phyloP scores from a whole-genome alignment of 1,140 invertebrate species.

The Glossosoma conforme region DNA sequence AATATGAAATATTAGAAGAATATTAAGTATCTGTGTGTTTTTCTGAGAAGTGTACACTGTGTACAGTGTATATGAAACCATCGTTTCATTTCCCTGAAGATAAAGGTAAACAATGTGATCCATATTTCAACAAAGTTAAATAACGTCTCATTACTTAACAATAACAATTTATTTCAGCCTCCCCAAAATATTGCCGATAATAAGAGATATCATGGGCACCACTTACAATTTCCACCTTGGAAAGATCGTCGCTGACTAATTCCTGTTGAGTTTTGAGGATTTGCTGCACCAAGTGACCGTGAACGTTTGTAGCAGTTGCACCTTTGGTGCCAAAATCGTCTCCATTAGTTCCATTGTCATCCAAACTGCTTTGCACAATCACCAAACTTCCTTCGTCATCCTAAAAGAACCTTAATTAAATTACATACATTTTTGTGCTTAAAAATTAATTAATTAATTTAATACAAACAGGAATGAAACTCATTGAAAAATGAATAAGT shows the following conservation, averaged over 20 bases:
- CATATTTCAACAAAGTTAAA: too few species aligned
- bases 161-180: too few species aligned
- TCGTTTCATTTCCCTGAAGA: too few species aligned
- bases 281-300: slow-evolving; percentile 73
- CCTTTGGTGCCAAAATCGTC: slow-evolving; percentile 39
- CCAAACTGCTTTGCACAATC: slow-evolving; percentile 43
- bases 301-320: slow-evolving; percentile 40
- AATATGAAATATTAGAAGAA: too few species aligned
- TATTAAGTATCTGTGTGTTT: too few species aligned
- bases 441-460: background rate
- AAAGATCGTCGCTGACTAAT: slow-evolving; percentile 44
- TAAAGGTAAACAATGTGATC: too few species aligned
- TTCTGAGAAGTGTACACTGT: too few species aligned
- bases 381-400: slow-evolving; percentile 56
- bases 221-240: slow-evolving; percentile 52
- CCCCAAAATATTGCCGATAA: too few species aligned
- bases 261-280: slow-evolving; percentile 74
- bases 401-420: slow-evolving; percentile 33
- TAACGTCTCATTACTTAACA: too few species aligned
- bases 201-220: background rate
- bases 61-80: too few species aligned
- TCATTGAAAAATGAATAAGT: background rate
- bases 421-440: background rate
- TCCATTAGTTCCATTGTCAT: slow-evolving; percentile 27
- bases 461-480: background rate